Evolutionary conservation across 1,140 invertebrate genomes (phyloP), one percentile per base, ranked within the genome.

Genomic region (Ceratitis capitata): DNA sequence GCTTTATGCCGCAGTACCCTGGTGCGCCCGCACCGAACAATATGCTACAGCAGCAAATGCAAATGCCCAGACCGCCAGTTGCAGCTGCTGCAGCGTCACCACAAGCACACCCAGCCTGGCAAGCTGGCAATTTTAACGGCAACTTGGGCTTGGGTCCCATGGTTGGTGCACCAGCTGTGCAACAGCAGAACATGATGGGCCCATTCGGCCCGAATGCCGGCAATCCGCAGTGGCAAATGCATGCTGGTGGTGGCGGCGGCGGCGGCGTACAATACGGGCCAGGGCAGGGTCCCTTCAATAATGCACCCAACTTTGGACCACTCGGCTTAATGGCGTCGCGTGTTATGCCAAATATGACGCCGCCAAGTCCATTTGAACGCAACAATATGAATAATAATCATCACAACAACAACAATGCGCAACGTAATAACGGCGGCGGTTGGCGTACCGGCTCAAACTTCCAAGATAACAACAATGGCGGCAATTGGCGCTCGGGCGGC

Each of bases 351-450:
- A 91, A 83, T 83, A 84, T 84, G 83, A 88, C 87, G 4, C 87
- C 88, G n/a, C 87, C 85, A 7, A 87, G 89, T 42, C 89, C 88
- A 16, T 89, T 89, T 29, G 92, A 92, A 26, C 92, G 91, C 19
- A 91, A 92, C 61, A 92, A 91, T 88, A 92, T 92, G 88, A 87
- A 89, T 23, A 84, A 58, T 9, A 90, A 86, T 45, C 88, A 89
- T 26, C 86, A 89, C 53, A 90, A 89, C 83, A 91, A 91, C 58
- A 91, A 89, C 53, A 89, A 89, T 39, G 87, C 88, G 12, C 88
- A 89, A 83, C 89, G 89, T 35, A 88, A 89, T 14, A 88, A 89
- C 82, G 89, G 90, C 35, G 89, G 89, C 84, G 90, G 89, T 88
- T 91, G 90, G 90, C 87, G 89, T 56, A 87, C 88, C 87, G 90